Base-by-base conservation (phyloP, 2,797 vertebrate genomes). In the Harpagifer antarcticus region DNA sequence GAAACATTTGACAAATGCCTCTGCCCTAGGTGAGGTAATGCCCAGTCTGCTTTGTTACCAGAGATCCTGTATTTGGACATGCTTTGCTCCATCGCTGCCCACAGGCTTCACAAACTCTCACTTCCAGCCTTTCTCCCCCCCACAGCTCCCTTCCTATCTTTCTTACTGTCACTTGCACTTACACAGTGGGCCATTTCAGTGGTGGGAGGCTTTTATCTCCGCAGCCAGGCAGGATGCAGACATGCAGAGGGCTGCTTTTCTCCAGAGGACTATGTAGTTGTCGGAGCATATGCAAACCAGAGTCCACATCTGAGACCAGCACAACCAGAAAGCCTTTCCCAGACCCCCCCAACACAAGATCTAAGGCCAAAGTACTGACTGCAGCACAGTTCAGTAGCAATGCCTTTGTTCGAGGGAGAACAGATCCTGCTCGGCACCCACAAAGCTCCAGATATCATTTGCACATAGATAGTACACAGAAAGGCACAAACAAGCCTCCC, bases 131-230 rank as follows among this genome's bases (percentile, higher is more conserved):
- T 59, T 73, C 65, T 62, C 33, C 43, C 54, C 27, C 72, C 67
- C 55, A 54, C 57, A 47, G 62, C 81, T 72, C 79, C 76, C 75
- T 76, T 65, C 58, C 72, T 71, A 68, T 82, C 81, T 80, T 75
- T 78, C 73, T 64, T 79, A 82, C 86, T 90, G 91, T 91, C 92
- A 88, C 86, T 87, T 84, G 77, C 67, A 86, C 86, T 93, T 88
- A 91, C 82, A 89, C 84, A 89, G 76, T 64, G 71, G 84, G 66
- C 57, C 82, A 72, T 84, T 87, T 90, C 76, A 76, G 53, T 76
- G 72, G 84, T 72, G 75, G 86, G 74, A 86, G 69, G 83, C 88
- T 92, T 92, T 93, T 88, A 90, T 88, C 90, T 89, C 68, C 82
- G 79, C 62, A 84, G 78, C 79, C 82, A 88, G 84, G 79, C 87